Evolutionary conservation across 64 coral and sea anemone genomes (phyloP).

Genomic region (Actinia equina): DNA sequence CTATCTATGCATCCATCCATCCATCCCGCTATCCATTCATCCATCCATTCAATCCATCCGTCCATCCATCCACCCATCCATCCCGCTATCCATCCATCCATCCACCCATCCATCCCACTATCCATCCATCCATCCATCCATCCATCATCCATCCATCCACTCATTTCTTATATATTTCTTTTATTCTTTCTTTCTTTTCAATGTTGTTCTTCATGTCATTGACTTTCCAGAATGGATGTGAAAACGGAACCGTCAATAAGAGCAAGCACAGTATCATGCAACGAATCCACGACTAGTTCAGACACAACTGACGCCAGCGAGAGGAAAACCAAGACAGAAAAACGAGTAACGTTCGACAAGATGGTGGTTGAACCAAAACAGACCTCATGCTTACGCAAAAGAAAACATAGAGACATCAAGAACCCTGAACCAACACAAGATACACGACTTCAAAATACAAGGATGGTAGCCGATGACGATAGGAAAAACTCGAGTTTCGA

Average conservation of each 20-base stretch:
- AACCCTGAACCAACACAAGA: not conserved
- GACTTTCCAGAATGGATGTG: not conserved
- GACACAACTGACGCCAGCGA: conserved; percentile 14
- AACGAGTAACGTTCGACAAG: conserved; percentile 59
- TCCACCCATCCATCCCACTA: not conserved
- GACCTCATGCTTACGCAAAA: not conserved
- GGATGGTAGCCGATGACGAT: not conserved
- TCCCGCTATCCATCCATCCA: not conserved
- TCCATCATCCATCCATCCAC: too few relatives aligned
- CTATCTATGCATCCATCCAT: not conserved
- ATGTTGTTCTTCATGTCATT: not conserved
- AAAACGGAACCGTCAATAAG: not conserved
- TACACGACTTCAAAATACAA: not conserved
- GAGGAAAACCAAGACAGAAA: conserved; percentile 33
- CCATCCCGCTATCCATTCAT: not conserved
- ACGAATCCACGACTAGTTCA: not conserved
- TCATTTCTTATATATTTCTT: not conserved
- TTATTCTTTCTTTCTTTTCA: not conserved
- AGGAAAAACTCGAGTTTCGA: not conserved
- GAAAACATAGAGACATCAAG: not conserved
- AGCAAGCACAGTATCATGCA: conserved; percentile 21
- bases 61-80: not conserved
- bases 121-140: not conserved
- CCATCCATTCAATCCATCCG: too few relatives aligned
- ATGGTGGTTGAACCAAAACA: not conserved